Base-by-base conservation (phyloP, 2,797 vertebrate species). In the Periophthalmus magnuspinnatus region DNA sequence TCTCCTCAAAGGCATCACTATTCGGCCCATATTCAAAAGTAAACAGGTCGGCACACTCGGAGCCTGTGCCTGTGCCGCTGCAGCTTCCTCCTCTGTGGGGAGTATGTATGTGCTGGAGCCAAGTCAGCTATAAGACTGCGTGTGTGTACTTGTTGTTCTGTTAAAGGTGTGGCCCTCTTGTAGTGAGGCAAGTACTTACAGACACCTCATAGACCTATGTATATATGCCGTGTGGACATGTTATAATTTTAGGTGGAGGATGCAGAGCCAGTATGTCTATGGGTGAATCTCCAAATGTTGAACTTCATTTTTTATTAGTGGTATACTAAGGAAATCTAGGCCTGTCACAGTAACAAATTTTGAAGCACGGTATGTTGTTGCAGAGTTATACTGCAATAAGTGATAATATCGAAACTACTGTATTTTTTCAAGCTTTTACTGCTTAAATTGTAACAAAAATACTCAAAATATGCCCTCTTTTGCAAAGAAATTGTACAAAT, bases 1-100 rank as follows among this genome's bases (percentile, higher is more conserved):
- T 65, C 80, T 67, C 72, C 79, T 93, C 87, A 91, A 89, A 90
- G 80, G 86, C 72, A 79, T 84, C 71, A 86, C 82, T 93, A 90
- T 93, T 90, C 86, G 88, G 75, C 81, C 90, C 85, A 81, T 77
- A 89, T 91, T 92, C 84, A 91, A 91, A 91, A 88, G 88, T 92
- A 92, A 93, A 93, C 90, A 91, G 61, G 5, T 72, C 77, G 75
- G 73, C 87, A 87, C 83, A 78, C 80, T 50, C 58, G 24, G 68
- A 88, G 77, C 69, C 81, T 81, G 82, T 78, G 77, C 69, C 81
- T 81, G 82, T 78, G 89, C 81, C 63, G 68, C 71, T 78, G 69
- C 83, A 73, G 88, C 82, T 92, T 91, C 86, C 90, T 89, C 80
- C 76, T 83, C 69, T 50, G 70, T 74, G 84, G 79, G 55, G 76